Evolutionary conservation across 2,797 vertebrate species (phyloP).

Genomic region (Cyprinella venusta): DNA sequence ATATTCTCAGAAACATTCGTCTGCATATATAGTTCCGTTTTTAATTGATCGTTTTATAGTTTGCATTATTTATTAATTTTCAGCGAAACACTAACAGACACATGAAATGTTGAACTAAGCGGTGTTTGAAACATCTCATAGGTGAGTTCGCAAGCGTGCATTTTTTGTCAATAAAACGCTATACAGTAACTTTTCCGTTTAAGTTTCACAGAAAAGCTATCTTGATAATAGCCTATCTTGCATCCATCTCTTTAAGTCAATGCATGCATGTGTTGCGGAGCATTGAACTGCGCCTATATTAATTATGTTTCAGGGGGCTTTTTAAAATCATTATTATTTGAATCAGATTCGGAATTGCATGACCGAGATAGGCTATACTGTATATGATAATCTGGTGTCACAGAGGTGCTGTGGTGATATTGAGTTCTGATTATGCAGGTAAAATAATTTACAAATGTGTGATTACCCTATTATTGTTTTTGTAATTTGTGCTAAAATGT

Average conservation of each 20-base stretch:
- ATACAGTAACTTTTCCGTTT: conserved; percentile 10
- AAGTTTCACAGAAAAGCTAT: not conserved
- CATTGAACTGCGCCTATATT: not conserved
- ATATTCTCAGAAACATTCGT: not conserved
- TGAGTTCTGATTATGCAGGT: not conserved
- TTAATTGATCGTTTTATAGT: not conserved
- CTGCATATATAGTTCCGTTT: not conserved
- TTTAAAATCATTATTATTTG: not conserved
- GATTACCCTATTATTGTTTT: not conserved
- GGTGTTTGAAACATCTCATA: conserved; percentile 10
- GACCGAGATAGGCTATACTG: not conserved
- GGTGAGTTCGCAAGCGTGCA: conserved; percentile 45
- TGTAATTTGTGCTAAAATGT: not conserved
- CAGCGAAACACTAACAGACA: conserved; percentile 11
- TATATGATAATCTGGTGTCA: not conserved
- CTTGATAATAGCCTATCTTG: not conserved
- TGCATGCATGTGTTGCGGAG: conserved; percentile 11
- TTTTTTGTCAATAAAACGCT: conserved; percentile 8
- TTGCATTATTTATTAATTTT: not conserved
- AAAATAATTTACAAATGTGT: not conserved
- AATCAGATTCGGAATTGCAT: not conserved
- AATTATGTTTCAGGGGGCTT: not conserved
- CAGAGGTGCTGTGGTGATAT: not conserved
- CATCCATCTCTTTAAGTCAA: not conserved
- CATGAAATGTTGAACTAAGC: conserved; percentile 7